A percentile compares a stretch with the other conserved stretches of the same genome.
phyloP scores from a whole-genome alignment of 2,113 vertebrate species.

The Taurulus bubalis region DNA sequence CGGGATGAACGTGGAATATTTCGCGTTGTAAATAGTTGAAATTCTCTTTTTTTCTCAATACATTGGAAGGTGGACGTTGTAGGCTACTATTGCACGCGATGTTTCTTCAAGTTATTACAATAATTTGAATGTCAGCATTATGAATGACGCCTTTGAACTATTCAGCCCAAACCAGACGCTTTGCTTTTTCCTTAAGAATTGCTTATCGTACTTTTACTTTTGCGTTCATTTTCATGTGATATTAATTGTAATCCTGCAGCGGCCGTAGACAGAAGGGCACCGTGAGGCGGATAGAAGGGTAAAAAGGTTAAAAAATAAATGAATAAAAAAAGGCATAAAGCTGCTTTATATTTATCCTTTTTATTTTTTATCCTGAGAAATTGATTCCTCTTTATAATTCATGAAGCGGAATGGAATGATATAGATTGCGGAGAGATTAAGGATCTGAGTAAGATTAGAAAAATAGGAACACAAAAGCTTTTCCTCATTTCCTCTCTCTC shows the following conservation, averaged over 20 bases:
- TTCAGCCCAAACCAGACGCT: background rate
- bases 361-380: constrained; percentile 72
- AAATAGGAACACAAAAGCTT: constrained; percentile 76
- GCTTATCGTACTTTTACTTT: constrained; percentile 17
- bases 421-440: constrained; percentile 76
- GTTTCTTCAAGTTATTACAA: no score
- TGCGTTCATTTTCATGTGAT: constrained; percentile 28
- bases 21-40: no score
- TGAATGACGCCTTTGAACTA: no score
- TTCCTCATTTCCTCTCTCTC: constrained; percentile 62
- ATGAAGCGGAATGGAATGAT: constrained; percentile 74
- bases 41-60: no score
- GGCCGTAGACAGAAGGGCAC: background rate
- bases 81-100: no score
- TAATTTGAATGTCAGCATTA: no score
- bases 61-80: no score
- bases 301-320: constrained; percentile 57
- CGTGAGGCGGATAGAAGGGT: constrained; percentile 32
- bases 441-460: constrained; percentile 76
- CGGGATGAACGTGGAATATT: no score
- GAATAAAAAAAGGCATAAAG: constrained; percentile 36
- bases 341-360: constrained; percentile 73
- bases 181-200: constrained; percentile 31
- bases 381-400: constrained; percentile 79
- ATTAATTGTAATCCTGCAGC: constrained; percentile 23